Evolutionary conservation across 2,888 invertebrate species (phyloP), one percentile per base, ranked within the genome.

Genomic region (Mythimna vitellina): DNA sequence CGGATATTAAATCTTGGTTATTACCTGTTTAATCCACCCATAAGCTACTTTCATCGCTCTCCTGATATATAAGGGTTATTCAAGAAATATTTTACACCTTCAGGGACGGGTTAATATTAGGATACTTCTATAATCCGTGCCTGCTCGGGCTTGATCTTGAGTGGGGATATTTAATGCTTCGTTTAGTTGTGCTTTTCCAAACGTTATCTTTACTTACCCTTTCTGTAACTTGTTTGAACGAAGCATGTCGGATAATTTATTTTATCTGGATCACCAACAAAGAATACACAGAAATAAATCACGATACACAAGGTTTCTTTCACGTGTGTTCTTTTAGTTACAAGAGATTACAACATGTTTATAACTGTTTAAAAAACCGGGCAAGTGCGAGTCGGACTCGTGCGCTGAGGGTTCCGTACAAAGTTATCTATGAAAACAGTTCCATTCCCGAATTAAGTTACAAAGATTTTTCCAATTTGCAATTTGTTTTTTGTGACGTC

Each of bases 1-100:
- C 82, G 83, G 82, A 82, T 82, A 85, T 82, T 84, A 80, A 82
- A 82, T 79, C 76, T 72, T 82, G 29, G 71, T 82, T 82, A 85
- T 78, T 71, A 82, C 75, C 79, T 76, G 61, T 75, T 83, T 82
- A 85, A 79, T 69, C 65, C 68, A 70, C 58, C 25, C 63, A 54
- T 64, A 67, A 82, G 76, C 70, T 58, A 73, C 72, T 79, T 73
- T 70, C 82, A 73, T 58, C 68, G 70, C 72, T 46, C 64, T 58
- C 29, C 38, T 64, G 70, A 72, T 79, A 60, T 76, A 73, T 74
- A 60, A 74, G 63, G 76, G 73, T 74, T 73, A 64, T 82, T 72
- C 57, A 66, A 72, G 70, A 56, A 60, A 77, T 72, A 69, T 72
- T 72, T 78, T 51, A 81, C 69, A 66, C 54, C 53, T 66, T 65